Evolutionary conservation across 2,797 vertebrate genomes (phyloP), one percentile per base, ranked within the genome.

Genomic region (Myotis myotis): DNA sequence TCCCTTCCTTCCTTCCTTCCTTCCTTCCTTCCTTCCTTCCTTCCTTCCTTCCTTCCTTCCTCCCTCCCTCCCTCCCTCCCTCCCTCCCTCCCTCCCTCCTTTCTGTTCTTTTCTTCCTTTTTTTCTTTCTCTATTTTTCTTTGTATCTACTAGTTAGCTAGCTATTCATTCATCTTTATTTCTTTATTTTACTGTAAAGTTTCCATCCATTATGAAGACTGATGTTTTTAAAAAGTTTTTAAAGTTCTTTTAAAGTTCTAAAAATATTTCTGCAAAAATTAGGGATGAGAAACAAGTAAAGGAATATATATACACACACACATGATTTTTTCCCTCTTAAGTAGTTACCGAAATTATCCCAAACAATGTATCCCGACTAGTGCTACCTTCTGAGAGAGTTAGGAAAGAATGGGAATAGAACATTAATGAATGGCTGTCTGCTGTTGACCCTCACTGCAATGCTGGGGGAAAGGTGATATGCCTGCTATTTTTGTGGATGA

Each of bases 181-280:
- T 66, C 1, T 66, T 79, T 55, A 44, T 51, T 74, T 91, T 80
- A 38, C 25, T 71, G n/a, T 28, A 64, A 10, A 76, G n/a, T 84
- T 91, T 80, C 25, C 6, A 25, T 66, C 30, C 6, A 28, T 10
- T 44, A 55, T 30, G 23, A 91, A 91, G 2, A 41, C 22, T 74
- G 8, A 41, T 19, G 47, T 70, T 44, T 60, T 82, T 5, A 6
- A 15, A 28, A 60, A 13, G 11, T 60, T 60, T 60, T 60, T 60
- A 60, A 60, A 57, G 57, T 30, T 60, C 28, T 60, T 60, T 74
- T 64, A 8, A 33, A 90, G 19, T 47, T 78, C 9, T 68, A 4
- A 60, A 89, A 82, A 44, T 89, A 89, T 66, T 62, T 30, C 23
- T 79, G 33, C 3, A 94, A 91, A 84, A 44, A 80, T 91, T 15